Evolutionary conservation across 2,797 vertebrate genomes (phyloP).

Genomic region (Dallia pectoralis): DNA sequence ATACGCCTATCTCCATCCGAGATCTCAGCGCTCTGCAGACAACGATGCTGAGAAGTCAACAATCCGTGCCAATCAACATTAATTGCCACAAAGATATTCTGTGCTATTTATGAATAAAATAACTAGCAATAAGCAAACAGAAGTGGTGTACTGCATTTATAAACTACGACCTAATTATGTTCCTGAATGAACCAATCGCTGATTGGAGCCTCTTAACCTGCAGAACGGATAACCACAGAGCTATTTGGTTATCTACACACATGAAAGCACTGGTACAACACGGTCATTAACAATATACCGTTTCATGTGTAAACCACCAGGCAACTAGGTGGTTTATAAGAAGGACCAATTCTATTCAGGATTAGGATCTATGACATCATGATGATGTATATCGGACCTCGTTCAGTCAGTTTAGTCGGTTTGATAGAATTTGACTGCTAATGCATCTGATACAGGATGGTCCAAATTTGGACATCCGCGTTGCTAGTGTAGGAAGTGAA

Average conservation of each 20-base stretch:
- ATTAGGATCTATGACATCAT: too few relatives aligned
- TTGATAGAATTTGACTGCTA: too few relatives aligned
- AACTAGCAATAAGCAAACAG: not conserved
- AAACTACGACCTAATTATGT: not conserved
- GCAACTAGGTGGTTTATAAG: not conserved
- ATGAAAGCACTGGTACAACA: not conserved
- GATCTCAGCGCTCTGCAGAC: not conserved
- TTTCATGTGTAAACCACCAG: not conserved
- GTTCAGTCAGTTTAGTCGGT: too few relatives aligned
- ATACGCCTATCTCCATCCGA: not conserved
- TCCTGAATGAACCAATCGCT: not conserved
- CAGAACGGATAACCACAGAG: not conserved
- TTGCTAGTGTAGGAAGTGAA: too few relatives aligned
- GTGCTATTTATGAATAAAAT: constrained; percentile 5
- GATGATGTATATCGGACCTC: too few relatives aligned
- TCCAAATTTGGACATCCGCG: too few relatives aligned
- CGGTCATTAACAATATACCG: not conserved
- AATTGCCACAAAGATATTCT: not conserved
- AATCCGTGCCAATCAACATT: not conserved
- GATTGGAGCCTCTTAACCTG: not conserved
- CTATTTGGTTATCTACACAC: not conserved
- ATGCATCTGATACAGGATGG: too few relatives aligned
- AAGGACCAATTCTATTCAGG: too few relatives aligned
- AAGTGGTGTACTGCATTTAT: not conserved
- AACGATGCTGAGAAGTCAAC: not conserved